Evolutionary conservation across 1,140 invertebrate genomes (phyloP).

Genomic region (Melitaea cinxia): DNA sequence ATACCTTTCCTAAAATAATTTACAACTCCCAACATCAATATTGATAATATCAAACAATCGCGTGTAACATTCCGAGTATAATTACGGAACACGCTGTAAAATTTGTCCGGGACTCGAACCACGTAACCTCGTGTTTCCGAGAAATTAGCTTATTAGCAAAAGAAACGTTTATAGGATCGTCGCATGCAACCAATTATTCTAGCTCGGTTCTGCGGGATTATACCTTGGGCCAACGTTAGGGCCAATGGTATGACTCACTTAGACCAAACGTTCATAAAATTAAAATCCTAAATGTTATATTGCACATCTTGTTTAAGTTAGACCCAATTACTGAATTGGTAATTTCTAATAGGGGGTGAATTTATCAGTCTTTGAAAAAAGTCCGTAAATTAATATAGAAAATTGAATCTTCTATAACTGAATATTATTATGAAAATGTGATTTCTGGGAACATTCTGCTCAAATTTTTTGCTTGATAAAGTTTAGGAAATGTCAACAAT

Average conservation of each 20-base stretch:
- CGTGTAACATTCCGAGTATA: slow-evolving; percentile 30
- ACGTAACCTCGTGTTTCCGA: slow-evolving; percentile 39
- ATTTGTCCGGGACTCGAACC: slow-evolving; percentile 40
- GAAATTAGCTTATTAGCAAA: slow-evolving; percentile 42
- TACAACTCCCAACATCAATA: slow-evolving; percentile 11
- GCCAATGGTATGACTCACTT: slow-evolving; percentile 15
- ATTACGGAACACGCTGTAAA: slow-evolving; percentile 40
- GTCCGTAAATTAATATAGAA: background rate
- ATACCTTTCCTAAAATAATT: slow-evolving; percentile 1
- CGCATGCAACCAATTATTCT: slow-evolving; percentile 54
- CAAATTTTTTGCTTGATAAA: background rate
- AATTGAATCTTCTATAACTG: too few species aligned
- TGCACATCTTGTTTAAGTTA: too few species aligned
- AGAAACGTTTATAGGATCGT: slow-evolving; percentile 49
- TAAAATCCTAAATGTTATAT: background rate
- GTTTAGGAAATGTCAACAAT: background rate
- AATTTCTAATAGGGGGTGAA: too few species aligned
- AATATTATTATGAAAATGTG: too few species aligned
- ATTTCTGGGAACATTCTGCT: too few species aligned
- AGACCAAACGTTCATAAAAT: background rate
- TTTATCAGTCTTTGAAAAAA: too few species aligned
- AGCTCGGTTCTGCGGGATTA: slow-evolving; percentile 7
- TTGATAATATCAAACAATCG: slow-evolving; percentile 21
- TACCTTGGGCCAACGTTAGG: slow-evolving; percentile 20
- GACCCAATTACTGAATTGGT: too few species aligned